Base-by-base conservation (phyloP, 2,888 invertebrate genomes). In the Heliconius aoede region DNA sequence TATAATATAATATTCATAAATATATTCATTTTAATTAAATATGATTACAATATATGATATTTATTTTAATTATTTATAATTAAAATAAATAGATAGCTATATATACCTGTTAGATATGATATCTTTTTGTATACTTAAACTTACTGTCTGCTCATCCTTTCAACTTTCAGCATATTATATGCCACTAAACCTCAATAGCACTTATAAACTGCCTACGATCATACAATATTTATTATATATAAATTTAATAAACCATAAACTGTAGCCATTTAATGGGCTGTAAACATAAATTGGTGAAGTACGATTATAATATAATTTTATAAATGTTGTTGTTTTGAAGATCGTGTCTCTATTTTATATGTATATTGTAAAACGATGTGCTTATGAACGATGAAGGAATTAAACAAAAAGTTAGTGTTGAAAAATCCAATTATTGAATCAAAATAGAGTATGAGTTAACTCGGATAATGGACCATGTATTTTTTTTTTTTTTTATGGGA, bases 201-300 rank as follows among this genome's bases (percentile, higher is more conserved):
- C n/a, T 24, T 55, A n/a, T 4, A 13, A 32, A 64, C 1, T n/a
- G 13, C 64, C 64, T 24, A 64, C n/a, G n/a, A 64, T 36, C 32
- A 64, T n/a, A n/a, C 36, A 32, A 32, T 36, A 64, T 64, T 36
- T n/a, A 64, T n/a, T 64, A 36, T 15, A 36, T 36, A 64, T 32
- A 24, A n/a, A 13, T 64, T n/a, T 36, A n/a, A 64, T 36, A 36
- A n/a, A n/a, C 36, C 2, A 64, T n/a, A 24, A 64, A 18, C 64
- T 36, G 64, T 64, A 36, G 64, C 64, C 11, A 32, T 64, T 64
- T 36, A 64, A 64, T 64, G 32, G 32, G 32, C 64, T 36, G 32
- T 64, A 24, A 64, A 64, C 32, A n/a, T 36, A 5, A 32, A 32
- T 64, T n/a, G n/a, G 32, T n/a, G n/a, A 11, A 32, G 5, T 5